A percentile compares a stretch with the other conserved stretches of the same genome.
phyloP scores from a whole-genome alignment of 2,888 invertebrate genomes.

The Metacarcinus magister region DNA sequence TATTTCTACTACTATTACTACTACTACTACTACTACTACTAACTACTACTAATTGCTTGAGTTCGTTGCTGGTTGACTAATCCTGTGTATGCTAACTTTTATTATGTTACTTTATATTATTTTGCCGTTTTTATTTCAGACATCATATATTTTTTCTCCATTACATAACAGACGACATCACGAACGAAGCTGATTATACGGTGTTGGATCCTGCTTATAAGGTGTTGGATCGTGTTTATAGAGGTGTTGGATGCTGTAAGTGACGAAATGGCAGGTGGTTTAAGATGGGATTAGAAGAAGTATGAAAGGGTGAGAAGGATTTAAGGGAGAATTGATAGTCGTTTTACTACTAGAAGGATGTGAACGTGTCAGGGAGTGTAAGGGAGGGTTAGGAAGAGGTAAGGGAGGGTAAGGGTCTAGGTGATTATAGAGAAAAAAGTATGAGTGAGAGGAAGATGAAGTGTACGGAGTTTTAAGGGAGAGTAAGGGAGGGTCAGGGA shows the following conservation, averaged over 20 bases:
- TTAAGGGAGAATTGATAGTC: neutral
- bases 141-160: neutral
- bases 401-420: no score
- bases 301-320: neutral
- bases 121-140: neutral
- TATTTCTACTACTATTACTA: no score
- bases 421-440: neutral
- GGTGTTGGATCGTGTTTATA: neutral
- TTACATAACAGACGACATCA: no score
- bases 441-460: neutral
- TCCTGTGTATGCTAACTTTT: neutral
- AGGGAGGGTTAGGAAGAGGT: neutral
- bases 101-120: neutral
- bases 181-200: no score
- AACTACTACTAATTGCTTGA: no score
- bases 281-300: neutral
- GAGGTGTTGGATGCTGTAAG: neutral
- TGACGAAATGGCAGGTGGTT: neutral
- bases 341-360: neutral
- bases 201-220: neutral
- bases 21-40: no score
- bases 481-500: neutral
- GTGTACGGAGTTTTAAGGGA: neutral
- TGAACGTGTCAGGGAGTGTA: neutral
- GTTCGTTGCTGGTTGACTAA: neutral